Base-by-base conservation (phyloP, 2,113 vertebrate species). In the Pandion haliaetus region DNA sequence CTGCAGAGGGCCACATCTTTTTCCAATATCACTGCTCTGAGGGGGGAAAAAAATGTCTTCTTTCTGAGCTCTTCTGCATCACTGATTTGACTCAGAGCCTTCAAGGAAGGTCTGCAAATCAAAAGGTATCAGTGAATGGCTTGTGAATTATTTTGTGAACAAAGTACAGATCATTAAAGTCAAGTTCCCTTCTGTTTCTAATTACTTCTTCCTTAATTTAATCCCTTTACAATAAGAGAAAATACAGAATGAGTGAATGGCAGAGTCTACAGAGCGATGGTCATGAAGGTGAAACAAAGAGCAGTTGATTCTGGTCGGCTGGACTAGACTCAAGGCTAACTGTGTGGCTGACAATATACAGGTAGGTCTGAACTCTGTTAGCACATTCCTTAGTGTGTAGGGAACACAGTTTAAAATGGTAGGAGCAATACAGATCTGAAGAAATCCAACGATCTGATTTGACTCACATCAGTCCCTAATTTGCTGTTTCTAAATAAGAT, bases 131-230 rank as follows among this genome's bases (percentile, higher is more conserved):
- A 85, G 76, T 49, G 69, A 92, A 88, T 66, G 21, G 61, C 66
- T 96, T 86, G 47, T 73, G 95, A 97, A 52, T 97, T 94, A 95
- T 94, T 94, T 88, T 94, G 83, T 86, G 90, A 95, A 91, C 55
- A 87, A 91, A 94, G 61, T 67, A 89, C 85, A 91, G 80, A 93
- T 71, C 85, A 92, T 88, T 96, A 95, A 94, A 97, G 62, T 25
- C 26, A 59, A 96, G 66, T 73, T 82, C 25, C 61, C 49, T 96
- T 95, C 95, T 96, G 94, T 84, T 97, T 95, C 89, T 93, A 93
- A 96, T 97, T 54, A 89, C 26, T 86, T 86, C 55, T 71, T 38
- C 55, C 72, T 91, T 89, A 89, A 92, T 94, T 96, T 95, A 90
- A 80, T 90, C 71, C 66, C 42, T 63, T 90, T 88, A 90, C 42